These are phyloP conservation scores for Sesamia nonagrioides DNA, from an alignment of 1,140 invertebrate species.

Conservation along the genomic window DNA sequence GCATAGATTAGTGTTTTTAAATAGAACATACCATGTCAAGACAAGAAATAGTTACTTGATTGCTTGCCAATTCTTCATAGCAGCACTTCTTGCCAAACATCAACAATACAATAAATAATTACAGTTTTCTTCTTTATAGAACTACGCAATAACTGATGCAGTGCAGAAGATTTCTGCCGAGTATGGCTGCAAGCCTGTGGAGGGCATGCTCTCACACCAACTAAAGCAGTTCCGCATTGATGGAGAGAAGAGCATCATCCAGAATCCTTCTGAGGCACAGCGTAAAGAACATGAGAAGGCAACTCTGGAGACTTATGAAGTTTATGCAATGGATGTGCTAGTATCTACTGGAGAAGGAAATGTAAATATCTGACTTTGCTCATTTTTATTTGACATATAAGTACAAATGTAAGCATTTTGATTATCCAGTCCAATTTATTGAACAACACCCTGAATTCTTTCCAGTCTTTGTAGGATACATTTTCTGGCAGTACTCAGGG, in stretches of 20 bases:
- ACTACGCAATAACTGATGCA: constrained; percentile 96
- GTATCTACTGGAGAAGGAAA: constrained; percentile 92
- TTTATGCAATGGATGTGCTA: constrained; percentile 99
- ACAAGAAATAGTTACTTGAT: too few species aligned
- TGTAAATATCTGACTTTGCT: constrained; percentile 65
- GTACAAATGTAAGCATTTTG: too few species aligned
- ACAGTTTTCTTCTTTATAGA: constrained; percentile 88
- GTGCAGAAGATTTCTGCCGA: constrained; percentile 97
- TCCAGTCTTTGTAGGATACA: constrained; percentile 60
- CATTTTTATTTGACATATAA: too few species aligned
- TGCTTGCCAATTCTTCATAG: too few species aligned
- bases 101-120: neutral
- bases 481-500: constrained; percentile 14
- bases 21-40: too few species aligned
- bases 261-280: constrained; percentile 97
- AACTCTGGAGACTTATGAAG: constrained; percentile 98
- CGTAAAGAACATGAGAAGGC: constrained; percentile 99
- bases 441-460: constrained; percentile 79
- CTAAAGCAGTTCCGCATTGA: constrained; percentile 98
- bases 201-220: constrained; percentile 99
- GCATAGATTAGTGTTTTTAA: too few species aligned
- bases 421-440: too few species aligned
- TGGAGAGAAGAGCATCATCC: constrained; percentile 99
- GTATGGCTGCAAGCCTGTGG: constrained; percentile 98
- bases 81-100: too few species aligned